phyloP scores from a whole-genome alignment of 2,797 vertebrate genomes.

The Podarcis siculus region DNA sequence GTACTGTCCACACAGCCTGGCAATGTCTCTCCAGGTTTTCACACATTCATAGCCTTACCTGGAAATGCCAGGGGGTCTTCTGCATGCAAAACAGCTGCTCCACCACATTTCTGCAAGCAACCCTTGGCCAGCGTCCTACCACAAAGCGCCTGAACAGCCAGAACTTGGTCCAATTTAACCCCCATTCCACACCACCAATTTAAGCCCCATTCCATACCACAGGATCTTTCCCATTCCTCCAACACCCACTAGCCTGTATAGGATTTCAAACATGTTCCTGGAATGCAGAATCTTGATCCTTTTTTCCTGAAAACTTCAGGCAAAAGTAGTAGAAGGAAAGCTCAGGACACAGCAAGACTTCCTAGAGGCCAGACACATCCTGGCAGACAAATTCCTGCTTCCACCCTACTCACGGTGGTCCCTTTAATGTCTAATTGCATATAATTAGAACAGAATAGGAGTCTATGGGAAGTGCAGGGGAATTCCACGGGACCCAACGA shows the following conservation, averaged over 20 bases:
- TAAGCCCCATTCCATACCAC: not conserved
- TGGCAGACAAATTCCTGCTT: not conserved
- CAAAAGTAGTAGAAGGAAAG: slow-evolving; percentile 18
- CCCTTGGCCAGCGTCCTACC: not conserved
- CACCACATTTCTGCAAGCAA: not conserved
- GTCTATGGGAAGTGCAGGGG: slow-evolving; percentile 12
- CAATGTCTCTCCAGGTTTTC: too few relatives aligned
- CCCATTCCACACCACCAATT: not conserved
- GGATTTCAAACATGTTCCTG: not conserved
- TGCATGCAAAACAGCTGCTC: too few relatives aligned
- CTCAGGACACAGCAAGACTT: not conserved
- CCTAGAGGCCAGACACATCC: slow-evolving; percentile 9
- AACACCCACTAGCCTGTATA: not conserved
- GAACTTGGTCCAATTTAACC: not conserved
- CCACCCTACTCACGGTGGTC: not conserved
- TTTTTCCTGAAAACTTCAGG: not conserved
- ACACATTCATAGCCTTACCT: too few relatives aligned
- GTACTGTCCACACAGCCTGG: too few relatives aligned
- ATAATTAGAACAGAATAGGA: not conserved
- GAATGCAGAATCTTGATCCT: not conserved
- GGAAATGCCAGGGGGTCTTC: too few relatives aligned
- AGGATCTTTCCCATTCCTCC: not conserved
- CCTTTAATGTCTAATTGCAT: not conserved
- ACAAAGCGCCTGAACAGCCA: not conserved
- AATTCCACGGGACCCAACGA: slow-evolving; percentile 18